Conservation (phyloP, 2,797 vertebrate species). For the Poeciliopsis presidionis region DNA sequence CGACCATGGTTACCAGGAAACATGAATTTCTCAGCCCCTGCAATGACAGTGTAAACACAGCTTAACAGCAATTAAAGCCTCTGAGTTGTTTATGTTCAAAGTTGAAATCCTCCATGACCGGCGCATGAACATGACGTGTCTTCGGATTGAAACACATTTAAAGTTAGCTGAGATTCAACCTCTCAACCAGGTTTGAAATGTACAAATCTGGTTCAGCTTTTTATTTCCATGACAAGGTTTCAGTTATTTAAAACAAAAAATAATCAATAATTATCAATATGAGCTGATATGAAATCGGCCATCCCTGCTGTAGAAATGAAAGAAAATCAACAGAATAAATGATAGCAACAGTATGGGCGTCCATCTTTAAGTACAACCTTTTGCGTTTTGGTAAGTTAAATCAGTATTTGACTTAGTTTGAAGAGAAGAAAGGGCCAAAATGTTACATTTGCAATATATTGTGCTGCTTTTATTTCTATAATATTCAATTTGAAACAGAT, state of each 20-base stretch:
- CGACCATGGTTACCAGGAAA: constrained; percentile 42
- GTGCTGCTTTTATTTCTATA: neutral
- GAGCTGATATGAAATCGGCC: too few relatives aligned
- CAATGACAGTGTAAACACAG: constrained; percentile 28
- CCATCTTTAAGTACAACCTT: too few relatives aligned
- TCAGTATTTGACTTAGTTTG: neutral
- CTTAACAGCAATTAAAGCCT: constrained; percentile 25
- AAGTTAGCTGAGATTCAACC: neutral
- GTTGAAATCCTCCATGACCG: constrained; percentile 15
- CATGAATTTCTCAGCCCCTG: constrained; percentile 21
- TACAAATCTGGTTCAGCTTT: neutral
- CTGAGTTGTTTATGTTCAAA: constrained; percentile 30
- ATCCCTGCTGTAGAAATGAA: too few relatives aligned
- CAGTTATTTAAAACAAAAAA: too few relatives aligned
- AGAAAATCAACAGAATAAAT: too few relatives aligned
- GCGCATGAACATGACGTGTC: constrained; percentile 4
- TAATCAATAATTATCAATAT: too few relatives aligned
- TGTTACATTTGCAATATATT: neutral
- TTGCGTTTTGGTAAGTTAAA: too few relatives aligned
- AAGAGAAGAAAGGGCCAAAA: neutral
- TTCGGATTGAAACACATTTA: neutral
- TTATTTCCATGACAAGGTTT: neutral
- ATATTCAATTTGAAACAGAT: neutral
- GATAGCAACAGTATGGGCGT: too few relatives aligned
- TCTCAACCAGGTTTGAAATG: neutral